These are phyloP conservation scores for Podarcis cretensis DNA, from an alignment of 2,113 vertebrate species.

Conservation along the genomic window DNA sequence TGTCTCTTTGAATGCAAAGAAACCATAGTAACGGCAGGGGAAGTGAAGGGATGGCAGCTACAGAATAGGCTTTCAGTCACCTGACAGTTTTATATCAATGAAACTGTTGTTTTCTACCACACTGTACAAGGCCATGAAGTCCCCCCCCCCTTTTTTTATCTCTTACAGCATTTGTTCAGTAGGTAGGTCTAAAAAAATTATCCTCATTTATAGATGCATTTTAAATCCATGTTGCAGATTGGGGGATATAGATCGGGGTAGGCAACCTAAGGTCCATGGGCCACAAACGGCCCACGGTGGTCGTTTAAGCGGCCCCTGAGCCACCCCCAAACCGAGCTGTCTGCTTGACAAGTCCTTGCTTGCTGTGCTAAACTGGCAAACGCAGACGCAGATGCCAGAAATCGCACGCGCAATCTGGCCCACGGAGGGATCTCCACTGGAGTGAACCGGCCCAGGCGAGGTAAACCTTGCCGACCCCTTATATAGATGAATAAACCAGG, in stretches of 20 bases:
- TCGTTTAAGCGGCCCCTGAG: too few species aligned
- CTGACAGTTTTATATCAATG: constrained; percentile 23
- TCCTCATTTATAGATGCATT: neutral
- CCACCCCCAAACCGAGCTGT: too few species aligned
- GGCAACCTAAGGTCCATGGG: too few species aligned
- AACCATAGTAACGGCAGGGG: constrained; percentile 11
- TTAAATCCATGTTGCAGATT: neutral
- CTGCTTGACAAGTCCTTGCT: too few species aligned
- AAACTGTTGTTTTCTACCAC: constrained; percentile 6
- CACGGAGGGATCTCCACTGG: too few species aligned
- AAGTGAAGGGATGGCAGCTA: neutral
- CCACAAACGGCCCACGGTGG: too few species aligned
- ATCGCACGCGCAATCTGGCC: too few species aligned
- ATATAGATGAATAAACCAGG: neutral
- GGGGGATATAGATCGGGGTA: too few species aligned
- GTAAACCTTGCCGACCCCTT: too few species aligned
- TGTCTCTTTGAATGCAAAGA: constrained; percentile 3
- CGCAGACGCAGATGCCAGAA: too few species aligned
- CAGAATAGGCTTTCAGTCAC: constrained; percentile 4
- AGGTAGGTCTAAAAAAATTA: neutral
- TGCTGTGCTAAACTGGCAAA: too few species aligned
- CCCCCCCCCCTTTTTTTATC: neutral
- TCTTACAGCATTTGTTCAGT: neutral
- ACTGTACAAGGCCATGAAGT: neutral
- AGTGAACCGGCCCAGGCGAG: too few species aligned